phyloP scores from a whole-genome alignment of 2,888 invertebrate species.

The Microctonus hyperodae region DNA sequence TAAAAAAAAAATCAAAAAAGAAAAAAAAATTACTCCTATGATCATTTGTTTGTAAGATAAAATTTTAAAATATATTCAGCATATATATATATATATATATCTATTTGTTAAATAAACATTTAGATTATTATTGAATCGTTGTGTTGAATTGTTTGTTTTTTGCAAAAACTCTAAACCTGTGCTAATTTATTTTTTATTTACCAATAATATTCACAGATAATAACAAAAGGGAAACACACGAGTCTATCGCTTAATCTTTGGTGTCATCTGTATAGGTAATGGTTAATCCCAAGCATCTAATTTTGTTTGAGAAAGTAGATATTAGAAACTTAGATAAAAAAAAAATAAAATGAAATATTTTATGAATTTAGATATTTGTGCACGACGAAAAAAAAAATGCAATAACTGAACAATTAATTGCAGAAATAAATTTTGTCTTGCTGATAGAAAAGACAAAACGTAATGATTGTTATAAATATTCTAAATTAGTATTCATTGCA shows the following conservation, averaged over 20 bases:
- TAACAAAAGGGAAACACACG: not conserved
- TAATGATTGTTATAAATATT: not conserved
- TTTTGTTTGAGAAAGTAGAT: constrained; percentile 14
- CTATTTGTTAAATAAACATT: constrained; percentile 16
- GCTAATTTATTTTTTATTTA: not conserved
- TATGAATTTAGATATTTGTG: constrained; percentile 19
- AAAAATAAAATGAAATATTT: not conserved
- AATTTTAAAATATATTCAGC: not conserved
- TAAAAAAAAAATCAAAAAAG: not conserved
- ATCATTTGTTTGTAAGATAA: not conserved
- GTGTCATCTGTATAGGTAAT: constrained; percentile 8
- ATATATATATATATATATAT: constrained; percentile 10
- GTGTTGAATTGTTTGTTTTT: constrained; percentile 7
- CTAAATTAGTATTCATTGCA: constrained; percentile 6
- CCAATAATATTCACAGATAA: constrained; percentile 19
- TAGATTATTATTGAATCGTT: constrained; percentile 14
- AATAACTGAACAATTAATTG: not conserved
- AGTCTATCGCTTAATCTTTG: constrained; percentile 1
- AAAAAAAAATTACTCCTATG: constrained; percentile 13
- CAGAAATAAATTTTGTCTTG: not conserved
- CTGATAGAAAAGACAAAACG: not conserved
- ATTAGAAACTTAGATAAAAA: constrained; percentile 12
- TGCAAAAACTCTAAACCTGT: not conserved
- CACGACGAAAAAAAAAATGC: not conserved
- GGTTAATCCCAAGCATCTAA: constrained; percentile 21